These are phyloP conservation scores for Podarcis raffonei DNA, from an alignment of 2,113 vertebrate species.

Conservation along the genomic window DNA sequence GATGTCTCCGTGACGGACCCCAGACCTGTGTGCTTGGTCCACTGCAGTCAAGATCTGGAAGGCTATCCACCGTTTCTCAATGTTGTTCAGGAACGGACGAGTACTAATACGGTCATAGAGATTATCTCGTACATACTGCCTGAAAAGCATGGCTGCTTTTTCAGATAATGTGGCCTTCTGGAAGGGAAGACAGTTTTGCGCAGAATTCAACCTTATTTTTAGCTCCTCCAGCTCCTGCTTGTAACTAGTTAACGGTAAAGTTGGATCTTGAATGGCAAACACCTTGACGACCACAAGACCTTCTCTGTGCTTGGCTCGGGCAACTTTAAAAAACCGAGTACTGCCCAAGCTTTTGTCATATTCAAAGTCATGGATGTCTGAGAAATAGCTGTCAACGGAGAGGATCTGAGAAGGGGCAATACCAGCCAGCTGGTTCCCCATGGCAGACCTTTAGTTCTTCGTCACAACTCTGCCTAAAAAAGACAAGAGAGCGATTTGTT, in stretches of 20 bases:
- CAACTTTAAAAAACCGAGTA: conserved; percentile 98
- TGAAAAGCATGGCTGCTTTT: conserved; percentile 93
- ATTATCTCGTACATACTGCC: conserved; percentile 96
- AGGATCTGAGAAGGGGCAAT: conserved; percentile 98
- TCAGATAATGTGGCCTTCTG: conserved; percentile 91
- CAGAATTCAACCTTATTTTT: conserved; percentile 91
- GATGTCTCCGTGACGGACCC: conserved; percentile 96
- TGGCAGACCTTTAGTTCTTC: conserved; percentile 52
- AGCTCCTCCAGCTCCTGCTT: conserved; percentile 97
- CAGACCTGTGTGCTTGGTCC: conserved; percentile 93
- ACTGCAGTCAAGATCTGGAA: conserved; percentile 96
- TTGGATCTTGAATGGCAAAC: conserved; percentile 97
- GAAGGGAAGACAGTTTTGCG: conserved; percentile 95
- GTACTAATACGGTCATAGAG: conserved; percentile 97
- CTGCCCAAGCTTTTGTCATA: conserved; percentile 97
- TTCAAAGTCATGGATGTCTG: conserved; percentile 95
- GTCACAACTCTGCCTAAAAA: conserved; percentile 41
- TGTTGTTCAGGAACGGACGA: conserved; percentile 92
- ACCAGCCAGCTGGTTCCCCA: conserved; percentile 98
- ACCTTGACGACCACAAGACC: conserved; percentile 96
- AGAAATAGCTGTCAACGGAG: conserved; percentile 98
- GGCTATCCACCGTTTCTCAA: conserved; percentile 96
- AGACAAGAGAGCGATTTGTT: neutral
- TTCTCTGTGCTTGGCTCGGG: conserved; percentile 93
- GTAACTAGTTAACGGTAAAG: conserved; percentile 92